Base-by-base conservation (phyloP, 2,888 invertebrate genomes). In the Brachynemurus nebulosus region DNA sequence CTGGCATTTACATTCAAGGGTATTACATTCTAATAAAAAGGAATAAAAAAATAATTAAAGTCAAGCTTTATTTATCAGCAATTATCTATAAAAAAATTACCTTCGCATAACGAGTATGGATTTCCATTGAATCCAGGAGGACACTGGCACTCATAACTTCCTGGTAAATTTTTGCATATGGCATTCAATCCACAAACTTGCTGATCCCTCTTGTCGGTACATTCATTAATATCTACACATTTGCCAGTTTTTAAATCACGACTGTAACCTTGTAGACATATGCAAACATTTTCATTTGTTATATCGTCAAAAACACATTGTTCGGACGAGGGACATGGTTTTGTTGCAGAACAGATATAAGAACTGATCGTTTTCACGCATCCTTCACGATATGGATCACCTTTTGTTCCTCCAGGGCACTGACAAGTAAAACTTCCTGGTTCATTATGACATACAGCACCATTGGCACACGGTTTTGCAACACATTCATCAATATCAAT, bases 91-190 rank as follows among this genome's bases (percentile, higher is more conserved):
- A n/a, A 16, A 42, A 44, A 11, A 41, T 47, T 59, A 72, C 71
- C 68, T 67, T 86, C 85, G 59, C 92, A 92, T 52, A 81, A 71
- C 12, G 81, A 75, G 59, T 89, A 92, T 1, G 92, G 90, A 65
- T 92, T 91, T 36, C 91, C 91, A 57, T 84, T 86, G 59, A 84
- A 90, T 23, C 88, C 89, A 20, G 78, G 70, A 0, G 90, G 85
- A 57, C 92, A 93, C 56, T 86, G 85, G 55, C 92, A 93, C 64
- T 90, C 90, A 59, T 91, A 93, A 58, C 89, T 89, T 38, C 92
- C 92, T 0, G 91, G 91, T 41, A 91, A 67, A 65, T 93, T 93
- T 61, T 88, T 90, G 58, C 92, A 93, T 45, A 90, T 76, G 0
- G 91, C 89, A 62, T 90, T 89, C 18, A 86, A 65, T 1, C 91